phyloP scores from a whole-genome alignment of 2,888 invertebrate genomes.

The Macrophya annulata region DNA sequence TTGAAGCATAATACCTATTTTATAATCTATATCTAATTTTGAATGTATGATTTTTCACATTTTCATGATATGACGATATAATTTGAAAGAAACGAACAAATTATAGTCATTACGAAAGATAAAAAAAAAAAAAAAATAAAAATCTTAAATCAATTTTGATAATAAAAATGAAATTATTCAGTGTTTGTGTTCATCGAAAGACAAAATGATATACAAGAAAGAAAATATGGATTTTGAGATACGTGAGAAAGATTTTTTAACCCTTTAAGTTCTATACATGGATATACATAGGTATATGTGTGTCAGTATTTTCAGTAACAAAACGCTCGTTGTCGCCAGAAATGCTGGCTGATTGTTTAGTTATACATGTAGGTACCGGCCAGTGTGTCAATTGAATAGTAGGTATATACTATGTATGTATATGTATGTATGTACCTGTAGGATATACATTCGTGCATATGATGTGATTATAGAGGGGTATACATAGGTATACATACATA shows the following conservation, averaged over 20 bases:
- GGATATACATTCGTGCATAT: not conserved
- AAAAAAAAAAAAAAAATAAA: no score
- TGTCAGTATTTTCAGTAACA: not conserved
- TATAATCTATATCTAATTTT: no score
- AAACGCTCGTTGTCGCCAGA: not conserved
- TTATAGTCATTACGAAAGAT: no score
- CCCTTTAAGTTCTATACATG: no score
- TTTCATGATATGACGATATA: no score
- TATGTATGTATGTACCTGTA: not conserved
- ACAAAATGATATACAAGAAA: not conserved
- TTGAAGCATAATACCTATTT: no score
- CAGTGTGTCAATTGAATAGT: constrained; percentile 1
- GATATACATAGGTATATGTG: not conserved
- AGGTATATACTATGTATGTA: not conserved
- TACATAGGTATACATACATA: not conserved
- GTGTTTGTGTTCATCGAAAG: not conserved
- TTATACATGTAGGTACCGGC: not conserved
- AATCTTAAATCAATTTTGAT: no score
- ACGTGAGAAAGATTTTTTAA: not conserved
- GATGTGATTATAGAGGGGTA: not conserved
- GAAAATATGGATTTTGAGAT: not conserved
- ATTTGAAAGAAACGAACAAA: no score
- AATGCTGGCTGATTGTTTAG: constrained; percentile 38
- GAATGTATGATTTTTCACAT: no score
- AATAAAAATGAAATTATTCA: not conserved